Evolutionary conservation across 2,888 invertebrate species (phyloP), one percentile per base, ranked within the genome.

Genomic region (Erebia ligea): DNA sequence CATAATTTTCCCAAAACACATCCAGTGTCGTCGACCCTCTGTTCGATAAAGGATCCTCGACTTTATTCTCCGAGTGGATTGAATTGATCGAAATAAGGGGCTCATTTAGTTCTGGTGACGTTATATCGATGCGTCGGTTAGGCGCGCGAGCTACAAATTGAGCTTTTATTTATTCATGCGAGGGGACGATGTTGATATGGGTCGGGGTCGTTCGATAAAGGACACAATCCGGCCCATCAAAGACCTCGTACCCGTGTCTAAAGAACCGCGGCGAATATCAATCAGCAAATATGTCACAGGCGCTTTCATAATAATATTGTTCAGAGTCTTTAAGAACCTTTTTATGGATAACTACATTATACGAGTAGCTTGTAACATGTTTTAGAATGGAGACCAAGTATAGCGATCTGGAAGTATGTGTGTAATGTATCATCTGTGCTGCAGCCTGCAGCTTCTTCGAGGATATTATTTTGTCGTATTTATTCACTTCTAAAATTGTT

Each of bases 91-190:
- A 25, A 67, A 57, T 17, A 67, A 48, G 67, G 67, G 58, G 67
- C 48, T 67, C 67, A 58, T 67, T 67, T 67, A 58, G 34, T 15
- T 45, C 67, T 67, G 67, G 69, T 81, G 82, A 81, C 79, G 81
- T 83, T 84, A 84, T 83, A 85, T 86, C 85, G 85, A 86, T 84
- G 86, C 84, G 83, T 86, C 83, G 81, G 85, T 85, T 86, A 86
- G 87, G 86, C 89, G 86, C 84, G 85, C 85, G 84, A 84, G 88
- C 86, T 86, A 90, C 92, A 91, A 92, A 91, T 90, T 90, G 90
- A 89, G 89, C 87, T 86, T 90, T 91, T 91, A 91, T 90, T 92
- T 92, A 92, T 92, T 92, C 92, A 92, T 90, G 86, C 83, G 86
- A 86, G 86, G 88, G 88, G 88, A 85, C 82, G 84, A 87, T 85